Evolutionary conservation across 2,888 invertebrate genomes (phyloP).

Genomic region (Stenchaetothrips biformis): DNA sequence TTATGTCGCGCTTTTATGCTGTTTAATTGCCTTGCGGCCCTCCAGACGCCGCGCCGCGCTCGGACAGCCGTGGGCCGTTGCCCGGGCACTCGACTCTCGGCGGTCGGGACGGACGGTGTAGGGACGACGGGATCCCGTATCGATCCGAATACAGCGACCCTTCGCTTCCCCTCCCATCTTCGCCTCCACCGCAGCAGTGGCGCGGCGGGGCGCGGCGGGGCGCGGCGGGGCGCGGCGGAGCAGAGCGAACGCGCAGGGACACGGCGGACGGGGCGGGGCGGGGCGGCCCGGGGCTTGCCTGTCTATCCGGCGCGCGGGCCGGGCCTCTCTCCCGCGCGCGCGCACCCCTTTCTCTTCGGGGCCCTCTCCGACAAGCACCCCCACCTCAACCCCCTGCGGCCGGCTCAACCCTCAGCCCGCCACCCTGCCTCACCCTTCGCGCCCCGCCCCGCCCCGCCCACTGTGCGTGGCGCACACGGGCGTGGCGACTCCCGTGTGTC

Average conservation of each 20-base stretch:
- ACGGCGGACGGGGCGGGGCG: background rate
- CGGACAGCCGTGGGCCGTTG: too few species aligned
- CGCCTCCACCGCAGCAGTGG: background rate
- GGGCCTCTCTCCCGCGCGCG: background rate
- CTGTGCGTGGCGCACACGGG: background rate
- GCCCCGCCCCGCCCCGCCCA: background rate
- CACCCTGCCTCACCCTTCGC: background rate
- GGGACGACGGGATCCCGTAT: constrained; percentile 10
- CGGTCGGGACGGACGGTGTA: too few species aligned
- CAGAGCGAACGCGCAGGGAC: background rate
- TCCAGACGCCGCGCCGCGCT: too few species aligned
- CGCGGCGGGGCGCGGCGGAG: background rate
- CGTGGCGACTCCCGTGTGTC: background rate
- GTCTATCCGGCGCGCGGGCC: background rate
- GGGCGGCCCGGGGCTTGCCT: background rate
- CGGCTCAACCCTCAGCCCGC: background rate
- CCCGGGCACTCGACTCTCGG: too few species aligned
- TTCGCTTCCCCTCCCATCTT: background rate
- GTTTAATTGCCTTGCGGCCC: constrained; percentile 9
- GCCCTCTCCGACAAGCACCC: background rate
- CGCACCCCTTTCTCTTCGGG: background rate
- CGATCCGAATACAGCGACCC: background rate
- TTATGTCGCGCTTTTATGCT: background rate
- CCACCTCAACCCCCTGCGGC: background rate
- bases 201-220: background rate